phyloP scores from a whole-genome alignment of 2,888 invertebrate species.

The Sympetrum striolatum region DNA sequence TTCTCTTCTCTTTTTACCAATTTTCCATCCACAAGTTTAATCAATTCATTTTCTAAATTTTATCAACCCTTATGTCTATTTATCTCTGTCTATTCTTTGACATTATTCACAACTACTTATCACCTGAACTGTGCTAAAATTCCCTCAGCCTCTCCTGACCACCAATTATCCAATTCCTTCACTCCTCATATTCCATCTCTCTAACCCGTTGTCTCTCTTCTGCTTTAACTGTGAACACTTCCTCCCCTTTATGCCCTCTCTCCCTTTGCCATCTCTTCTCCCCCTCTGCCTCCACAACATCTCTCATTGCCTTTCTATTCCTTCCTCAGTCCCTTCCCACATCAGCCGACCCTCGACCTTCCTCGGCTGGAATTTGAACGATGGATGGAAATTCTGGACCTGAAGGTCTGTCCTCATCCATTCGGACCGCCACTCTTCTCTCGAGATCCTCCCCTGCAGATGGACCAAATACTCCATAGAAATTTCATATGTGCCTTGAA shows the following conservation, averaged over 20 bases:
- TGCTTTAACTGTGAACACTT: neutral
- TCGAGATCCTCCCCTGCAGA: neutral
- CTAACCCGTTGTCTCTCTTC: neutral
- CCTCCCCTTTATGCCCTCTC: neutral
- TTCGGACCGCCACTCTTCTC: neutral
- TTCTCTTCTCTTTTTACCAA: too few relatives aligned
- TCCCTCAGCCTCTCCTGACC: too few relatives aligned
- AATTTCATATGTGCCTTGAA: neutral
- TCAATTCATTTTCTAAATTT: too few relatives aligned
- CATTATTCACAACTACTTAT: too few relatives aligned
- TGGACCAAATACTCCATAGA: neutral
- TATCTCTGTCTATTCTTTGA: too few relatives aligned
- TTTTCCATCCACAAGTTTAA: too few relatives aligned
- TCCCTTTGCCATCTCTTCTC: neutral
- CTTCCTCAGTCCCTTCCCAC: neutral
- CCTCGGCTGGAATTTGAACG: neutral
- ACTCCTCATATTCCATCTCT: neutral
- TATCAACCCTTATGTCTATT: too few relatives aligned
- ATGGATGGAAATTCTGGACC: neutral
- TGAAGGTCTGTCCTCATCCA: neutral
- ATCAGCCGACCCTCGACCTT: neutral
- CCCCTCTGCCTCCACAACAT: neutral
- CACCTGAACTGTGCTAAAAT: too few relatives aligned
- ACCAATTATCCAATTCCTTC: neutral
- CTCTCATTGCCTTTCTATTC: neutral